Conservation (phyloP, 1,140 invertebrate species). For the Dendroctonus ponderosae region DNA sequence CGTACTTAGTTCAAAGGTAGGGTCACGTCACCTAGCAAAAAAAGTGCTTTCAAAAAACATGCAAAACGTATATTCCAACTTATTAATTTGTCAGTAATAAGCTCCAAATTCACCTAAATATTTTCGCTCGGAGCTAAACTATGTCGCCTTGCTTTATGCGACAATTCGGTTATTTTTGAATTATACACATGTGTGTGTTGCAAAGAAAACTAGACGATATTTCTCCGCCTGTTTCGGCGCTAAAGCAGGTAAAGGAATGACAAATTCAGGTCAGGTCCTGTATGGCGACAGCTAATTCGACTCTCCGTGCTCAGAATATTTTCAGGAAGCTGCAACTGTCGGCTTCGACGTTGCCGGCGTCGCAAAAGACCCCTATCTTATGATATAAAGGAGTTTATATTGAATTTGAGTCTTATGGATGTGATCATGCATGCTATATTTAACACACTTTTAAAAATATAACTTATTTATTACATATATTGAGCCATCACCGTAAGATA, state of each 20-base stretch:
- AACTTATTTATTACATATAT: no score
- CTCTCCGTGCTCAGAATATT: conserved; percentile 37
- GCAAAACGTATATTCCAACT: no score
- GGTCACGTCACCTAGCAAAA: no score
- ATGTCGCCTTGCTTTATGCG: no score
- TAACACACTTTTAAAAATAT: no score
- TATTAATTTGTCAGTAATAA: no score
- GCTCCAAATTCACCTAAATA: no score
- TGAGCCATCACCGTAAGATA: no score
- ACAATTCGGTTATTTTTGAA: background rate
- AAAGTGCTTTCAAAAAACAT: no score
- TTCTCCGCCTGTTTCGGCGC: conserved; percentile 14
- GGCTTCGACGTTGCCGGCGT: background rate
- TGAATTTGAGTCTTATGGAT: conserved; percentile 3
- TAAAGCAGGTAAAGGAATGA: conserved; percentile 32
- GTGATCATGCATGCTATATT: background rate
- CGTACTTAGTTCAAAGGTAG: no score
- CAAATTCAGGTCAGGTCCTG: conserved; percentile 36
- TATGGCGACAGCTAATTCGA: conserved; percentile 40
- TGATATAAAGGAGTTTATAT: background rate
- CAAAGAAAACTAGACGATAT: conserved; percentile 29
- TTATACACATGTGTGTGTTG: conserved; percentile 1
- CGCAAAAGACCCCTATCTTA: background rate
- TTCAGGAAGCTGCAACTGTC: conserved; percentile 22
- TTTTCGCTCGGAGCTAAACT: no score